Conservation (phyloP, 2,797 vertebrate species). For the Sebastes taczanowskii region DNA sequence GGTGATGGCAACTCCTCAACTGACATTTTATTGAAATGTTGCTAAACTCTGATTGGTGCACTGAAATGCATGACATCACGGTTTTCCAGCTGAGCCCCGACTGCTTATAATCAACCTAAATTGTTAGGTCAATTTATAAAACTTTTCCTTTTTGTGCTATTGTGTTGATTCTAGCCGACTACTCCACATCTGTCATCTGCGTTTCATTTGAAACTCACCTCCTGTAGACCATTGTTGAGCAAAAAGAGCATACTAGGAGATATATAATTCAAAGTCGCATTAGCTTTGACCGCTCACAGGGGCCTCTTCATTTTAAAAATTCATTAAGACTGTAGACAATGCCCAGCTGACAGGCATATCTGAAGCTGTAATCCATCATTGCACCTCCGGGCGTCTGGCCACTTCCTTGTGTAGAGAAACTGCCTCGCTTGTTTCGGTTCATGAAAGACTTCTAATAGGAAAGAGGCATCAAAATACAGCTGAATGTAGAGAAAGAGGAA, state of each 20-base stretch:
- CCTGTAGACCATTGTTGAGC: constrained; percentile 3
- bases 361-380: constrained; percentile 52
- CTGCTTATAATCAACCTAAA: too few relatives aligned
- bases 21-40: neutral
- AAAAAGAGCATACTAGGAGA: neutral
- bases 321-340: constrained; percentile 46
- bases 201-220: constrained; percentile 11
- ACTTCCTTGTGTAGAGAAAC: neutral
- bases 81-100: neutral
- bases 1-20: neutral
- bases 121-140: neutral
- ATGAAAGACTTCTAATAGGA: neutral
- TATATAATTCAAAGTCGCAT: constrained; percentile 52
- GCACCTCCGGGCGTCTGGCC: constrained; percentile 6
- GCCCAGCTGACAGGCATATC: constrained; percentile 33
- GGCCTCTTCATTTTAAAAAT: constrained; percentile 57
- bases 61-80: neutral
- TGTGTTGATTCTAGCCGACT: neutral
- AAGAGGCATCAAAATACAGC: neutral
- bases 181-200: neutral
- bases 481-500: neutral
- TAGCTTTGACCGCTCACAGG: constrained; percentile 46
- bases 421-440: neutral
- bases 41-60: neutral
- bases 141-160: neutral